Conservation (phyloP, 1,140 invertebrate species). For the Aphis gossypii region DNA sequence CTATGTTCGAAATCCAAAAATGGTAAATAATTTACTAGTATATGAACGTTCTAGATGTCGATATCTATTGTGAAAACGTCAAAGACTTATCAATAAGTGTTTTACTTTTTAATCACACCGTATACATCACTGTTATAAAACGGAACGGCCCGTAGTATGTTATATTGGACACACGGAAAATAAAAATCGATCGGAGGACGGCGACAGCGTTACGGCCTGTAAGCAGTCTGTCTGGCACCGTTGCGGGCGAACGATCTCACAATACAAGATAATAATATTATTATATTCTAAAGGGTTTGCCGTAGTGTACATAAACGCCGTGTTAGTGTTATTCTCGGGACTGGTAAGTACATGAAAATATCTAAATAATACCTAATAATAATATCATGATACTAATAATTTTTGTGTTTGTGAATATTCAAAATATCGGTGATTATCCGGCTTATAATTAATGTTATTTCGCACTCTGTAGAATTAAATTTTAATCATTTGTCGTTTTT, state of each 20-base stretch:
- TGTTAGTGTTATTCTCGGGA: neutral
- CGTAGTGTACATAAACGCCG: too few species aligned
- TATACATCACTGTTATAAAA: neutral
- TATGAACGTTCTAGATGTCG: too few species aligned
- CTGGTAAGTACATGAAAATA: neutral
- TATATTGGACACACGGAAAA: neutral
- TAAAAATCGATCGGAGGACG: constrained; percentile 39
- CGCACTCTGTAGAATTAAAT: neutral
- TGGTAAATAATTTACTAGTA: neutral
- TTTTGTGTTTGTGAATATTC: neutral
- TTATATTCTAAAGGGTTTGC: neutral
- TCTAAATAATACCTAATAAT: neutral
- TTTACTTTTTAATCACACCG: neutral
- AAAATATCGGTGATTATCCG: neutral
- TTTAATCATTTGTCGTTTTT: neutral
- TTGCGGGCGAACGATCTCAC: neutral
- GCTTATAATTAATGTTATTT: neutral
- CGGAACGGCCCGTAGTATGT: neutral
- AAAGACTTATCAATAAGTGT: neutral
- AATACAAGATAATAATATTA: neutral
- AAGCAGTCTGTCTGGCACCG: constrained; percentile 41
- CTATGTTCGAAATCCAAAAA: neutral
- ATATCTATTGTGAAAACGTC: neutral
- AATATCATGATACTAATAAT: neutral
- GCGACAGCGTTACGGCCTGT: neutral